Percentiles rank a stretch among this genome's conserved stretches.
These are phyloP conservation scores for Chrysolina oricalcia DNA, from an alignment of 2,888 invertebrate genomes.

Conservation along the genomic window DNA sequence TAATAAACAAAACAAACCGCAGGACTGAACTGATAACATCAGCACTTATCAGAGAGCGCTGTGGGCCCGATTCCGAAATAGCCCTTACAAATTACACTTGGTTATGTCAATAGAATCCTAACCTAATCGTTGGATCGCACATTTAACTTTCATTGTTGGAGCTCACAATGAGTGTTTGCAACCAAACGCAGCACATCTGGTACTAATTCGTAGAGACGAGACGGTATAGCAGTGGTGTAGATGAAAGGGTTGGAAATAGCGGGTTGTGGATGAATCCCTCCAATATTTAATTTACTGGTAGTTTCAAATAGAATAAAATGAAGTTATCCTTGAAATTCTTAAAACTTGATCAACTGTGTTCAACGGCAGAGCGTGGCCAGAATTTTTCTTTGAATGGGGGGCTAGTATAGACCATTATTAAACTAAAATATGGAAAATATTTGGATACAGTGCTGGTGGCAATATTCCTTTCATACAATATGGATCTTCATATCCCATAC, in stretches of 20 bases:
- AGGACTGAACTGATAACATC: conserved; percentile 65
- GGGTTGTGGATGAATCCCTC: no score
- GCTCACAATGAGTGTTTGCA: conserved; percentile 69
- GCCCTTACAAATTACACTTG: conserved; percentile 70
- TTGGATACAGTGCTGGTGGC: no score
- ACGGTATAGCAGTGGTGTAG: conserved; percentile 55
- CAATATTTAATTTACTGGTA: no score
- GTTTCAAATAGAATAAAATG: no score
- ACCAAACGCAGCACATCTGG: conserved; percentile 70
- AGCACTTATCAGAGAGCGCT: conserved; percentile 60
- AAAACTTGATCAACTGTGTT: no score
- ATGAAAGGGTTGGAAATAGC: conserved; percentile 6
- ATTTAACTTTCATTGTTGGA: conserved; percentile 71
- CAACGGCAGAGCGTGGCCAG: no score
- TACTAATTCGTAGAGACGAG: conserved; percentile 57
- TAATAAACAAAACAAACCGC: conserved; percentile 67
- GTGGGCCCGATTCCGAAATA: conserved; percentile 58
- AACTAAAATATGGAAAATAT: no score
- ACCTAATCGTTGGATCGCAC: conserved; percentile 71
- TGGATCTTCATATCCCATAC: no score
- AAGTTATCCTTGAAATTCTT: no score
- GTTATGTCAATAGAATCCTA: conserved; percentile 70
- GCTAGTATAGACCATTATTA: no score
- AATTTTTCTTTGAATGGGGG: no score
- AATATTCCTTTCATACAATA: no score